Percentiles rank a stretch among this genome's conserved stretches.
Conservation (phyloP, 2,888 invertebrate species). For the Pammene fasciana region DNA sequence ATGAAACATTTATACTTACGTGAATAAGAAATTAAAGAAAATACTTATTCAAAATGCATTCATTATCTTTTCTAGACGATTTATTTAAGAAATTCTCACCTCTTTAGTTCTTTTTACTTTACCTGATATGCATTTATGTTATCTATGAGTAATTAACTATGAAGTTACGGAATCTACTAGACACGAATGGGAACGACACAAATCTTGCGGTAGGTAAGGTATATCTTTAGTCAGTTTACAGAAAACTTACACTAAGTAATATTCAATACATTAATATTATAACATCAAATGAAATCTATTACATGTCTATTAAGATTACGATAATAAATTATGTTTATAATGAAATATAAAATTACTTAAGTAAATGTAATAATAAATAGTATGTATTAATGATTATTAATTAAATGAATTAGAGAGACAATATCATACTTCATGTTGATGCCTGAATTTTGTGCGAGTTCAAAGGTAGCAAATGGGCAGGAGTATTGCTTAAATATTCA, state of each 20-base stretch:
- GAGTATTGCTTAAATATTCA: conserved; percentile 37
- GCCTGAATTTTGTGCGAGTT: conserved; percentile 41
- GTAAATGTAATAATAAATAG: conserved; percentile 82
- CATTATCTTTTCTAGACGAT: conserved; percentile 61
- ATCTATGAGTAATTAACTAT: conserved; percentile 78
- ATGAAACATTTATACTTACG: conserved; percentile 80
- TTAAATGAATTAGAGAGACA: conserved; percentile 79
- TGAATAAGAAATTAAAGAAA: conserved; percentile 68
- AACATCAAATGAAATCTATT: conserved; percentile 82
- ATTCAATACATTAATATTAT: conserved; percentile 74
- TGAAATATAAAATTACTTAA: conserved; percentile 76
- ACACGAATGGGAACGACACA: conserved; percentile 71
- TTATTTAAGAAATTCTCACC: conserved; percentile 65
- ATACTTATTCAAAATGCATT: conserved; percentile 70
- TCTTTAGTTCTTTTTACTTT: conserved; percentile 53
- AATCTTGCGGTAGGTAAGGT: conserved; percentile 64
- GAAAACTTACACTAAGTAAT: conserved; percentile 75
- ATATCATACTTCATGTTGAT: conserved; percentile 61
- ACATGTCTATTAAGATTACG: conserved; percentile 75
- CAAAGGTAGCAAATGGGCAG: conserved; percentile 42
- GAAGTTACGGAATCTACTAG: conserved; percentile 69
- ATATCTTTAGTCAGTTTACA: conserved; percentile 67
- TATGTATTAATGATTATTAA: conserved; percentile 67
- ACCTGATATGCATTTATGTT: conserved; percentile 75
- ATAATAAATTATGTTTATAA: conserved; percentile 79